Evolutionary conservation across 1,140 invertebrate species (phyloP).

Genomic region (Anagrus nilaparvatae): DNA sequence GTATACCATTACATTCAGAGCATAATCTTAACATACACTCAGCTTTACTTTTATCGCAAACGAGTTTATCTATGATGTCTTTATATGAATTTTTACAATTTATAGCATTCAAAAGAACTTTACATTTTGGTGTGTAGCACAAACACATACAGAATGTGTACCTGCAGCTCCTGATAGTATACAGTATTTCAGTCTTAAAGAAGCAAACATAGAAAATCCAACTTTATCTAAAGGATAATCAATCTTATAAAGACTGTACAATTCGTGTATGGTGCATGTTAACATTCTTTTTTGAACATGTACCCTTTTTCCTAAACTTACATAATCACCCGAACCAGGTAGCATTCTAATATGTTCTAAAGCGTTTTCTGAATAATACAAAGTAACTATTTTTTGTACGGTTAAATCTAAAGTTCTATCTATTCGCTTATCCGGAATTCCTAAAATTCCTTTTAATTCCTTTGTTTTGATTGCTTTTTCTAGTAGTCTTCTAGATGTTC

Average conservation of each 20-base stretch:
- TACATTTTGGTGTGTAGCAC: conserved; percentile 17
- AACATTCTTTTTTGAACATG: conserved; percentile 15
- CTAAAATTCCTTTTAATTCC: too few species aligned
- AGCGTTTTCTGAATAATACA: conserved; percentile 10
- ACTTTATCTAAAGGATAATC: conserved; percentile 17
- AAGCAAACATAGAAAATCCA: too few species aligned
- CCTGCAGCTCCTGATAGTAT: conserved; percentile 17
- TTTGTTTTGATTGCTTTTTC: too few species aligned
- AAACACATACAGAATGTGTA: conserved; percentile 17
- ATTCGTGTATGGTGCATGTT: conserved; percentile 11
- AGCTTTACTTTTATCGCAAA: conserved; percentile 13
- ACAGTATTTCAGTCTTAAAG: conserved; percentile 16
- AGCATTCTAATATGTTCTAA: too few species aligned
- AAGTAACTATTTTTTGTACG: conserved; percentile 12
- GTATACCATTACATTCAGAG: too few species aligned
- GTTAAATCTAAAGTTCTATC: too few species aligned
- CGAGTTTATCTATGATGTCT: conserved; percentile 9
- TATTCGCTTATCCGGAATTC: too few species aligned
- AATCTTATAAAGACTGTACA: conserved; percentile 7
- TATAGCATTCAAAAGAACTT: conserved; percentile 13
- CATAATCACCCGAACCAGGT: too few species aligned
- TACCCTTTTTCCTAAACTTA: conserved; percentile 14
- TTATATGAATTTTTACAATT: conserved; percentile 15
- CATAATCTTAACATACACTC: conserved; percentile 3
- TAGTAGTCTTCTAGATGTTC: too few species aligned